phyloP scores from a whole-genome alignment of 2,113 vertebrate genomes.

The cattle (Bos taurus) region ARS-UCD2.0 NC_037340.1:6065001-6065500 shows the following conservation, averaged over 20 bases:
- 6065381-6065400: no score
- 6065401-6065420: no score
- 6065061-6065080: not conserved
- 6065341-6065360: no score
- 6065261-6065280: not conserved
- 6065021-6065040: not conserved
- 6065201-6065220: not conserved
- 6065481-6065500: not conserved
- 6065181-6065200: not conserved
- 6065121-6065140: not conserved
- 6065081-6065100: not conserved
- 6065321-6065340: no score
- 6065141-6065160: not conserved
- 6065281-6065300: not conserved
- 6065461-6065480: not conserved
- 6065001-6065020: not conserved
- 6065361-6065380: no score
- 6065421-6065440: rapidly evolving
- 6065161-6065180: not conserved
- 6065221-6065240: not conserved
- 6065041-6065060: not conserved
- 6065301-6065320: not conserved
- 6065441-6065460: no score
- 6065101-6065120: not conserved
- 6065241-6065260: not conserved